Percentiles rank a stretch among this genome's conserved stretches.
Conservation (phyloP, 1,140 invertebrate species). For the Lepidotrigona ventralis region DNA sequence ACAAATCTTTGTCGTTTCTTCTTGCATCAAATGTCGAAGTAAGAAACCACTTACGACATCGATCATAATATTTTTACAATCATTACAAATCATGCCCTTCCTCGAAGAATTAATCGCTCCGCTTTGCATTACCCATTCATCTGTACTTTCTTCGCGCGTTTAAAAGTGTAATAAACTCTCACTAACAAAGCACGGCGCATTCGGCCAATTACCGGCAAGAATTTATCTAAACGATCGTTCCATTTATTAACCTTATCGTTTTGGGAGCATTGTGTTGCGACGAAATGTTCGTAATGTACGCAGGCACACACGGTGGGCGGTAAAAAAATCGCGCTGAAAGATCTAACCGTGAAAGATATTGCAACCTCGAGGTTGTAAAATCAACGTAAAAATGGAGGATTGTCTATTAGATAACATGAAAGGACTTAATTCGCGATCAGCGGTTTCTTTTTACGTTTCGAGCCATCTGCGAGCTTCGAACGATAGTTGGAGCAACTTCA, state of each 20-base stretch:
- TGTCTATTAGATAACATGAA: not conserved
- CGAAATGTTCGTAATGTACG: too few relatives aligned
- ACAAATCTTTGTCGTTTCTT: too few relatives aligned
- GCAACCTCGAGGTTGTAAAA: not conserved
- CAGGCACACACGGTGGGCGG: not conserved
- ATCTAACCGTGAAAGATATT: not conserved
- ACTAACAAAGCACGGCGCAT: not conserved
- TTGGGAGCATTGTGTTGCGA: not conserved
- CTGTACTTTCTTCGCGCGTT: not conserved
- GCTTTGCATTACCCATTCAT: not conserved
- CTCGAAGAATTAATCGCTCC: not conserved
- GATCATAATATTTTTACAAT: too few relatives aligned
- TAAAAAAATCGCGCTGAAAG: not conserved
- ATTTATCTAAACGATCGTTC: not conserved
- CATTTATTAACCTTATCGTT: not conserved
- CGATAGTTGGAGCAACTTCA: not conserved
- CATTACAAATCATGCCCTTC: too few relatives aligned
- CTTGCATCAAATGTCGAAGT: too few relatives aligned
- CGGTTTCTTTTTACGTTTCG: not conserved
- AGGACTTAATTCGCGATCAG: conserved; percentile 5
- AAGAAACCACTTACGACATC: too few relatives aligned
- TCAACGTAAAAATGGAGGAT: not conserved
- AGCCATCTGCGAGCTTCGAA: not conserved
- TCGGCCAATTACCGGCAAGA: not conserved
- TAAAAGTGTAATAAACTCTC: not conserved